A percentile compares a stretch with the other conserved stretches of the same genome.
Evolutionary conservation across 2,113 vertebrate species (phyloP).

Genomic region (Cyanistes caeruleus): DNA sequence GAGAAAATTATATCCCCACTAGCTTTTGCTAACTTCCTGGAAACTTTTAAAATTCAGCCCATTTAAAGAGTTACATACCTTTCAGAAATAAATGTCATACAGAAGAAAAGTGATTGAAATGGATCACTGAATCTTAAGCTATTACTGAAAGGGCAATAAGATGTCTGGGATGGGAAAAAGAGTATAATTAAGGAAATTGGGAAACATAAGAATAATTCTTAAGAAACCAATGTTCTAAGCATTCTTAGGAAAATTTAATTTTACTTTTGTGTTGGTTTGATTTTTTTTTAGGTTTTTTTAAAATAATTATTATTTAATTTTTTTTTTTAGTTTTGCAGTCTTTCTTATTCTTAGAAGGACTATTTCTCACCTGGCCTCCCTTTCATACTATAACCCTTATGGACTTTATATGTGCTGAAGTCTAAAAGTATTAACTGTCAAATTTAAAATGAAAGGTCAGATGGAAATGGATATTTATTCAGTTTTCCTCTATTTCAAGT

Average conservation of each 20-base stretch:
- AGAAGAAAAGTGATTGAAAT: not conserved
- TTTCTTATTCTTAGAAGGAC: not conserved
- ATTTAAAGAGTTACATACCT: not conserved
- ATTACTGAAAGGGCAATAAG: not conserved
- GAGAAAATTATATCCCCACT: not conserved
- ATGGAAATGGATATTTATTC: not conserved
- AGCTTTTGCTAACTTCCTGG: not conserved
- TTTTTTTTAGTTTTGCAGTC: rapidly evolving
- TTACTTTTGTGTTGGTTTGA: rapidly evolving
- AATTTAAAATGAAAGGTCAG: not conserved
- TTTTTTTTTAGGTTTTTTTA: no score
- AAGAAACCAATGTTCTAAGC: not conserved
- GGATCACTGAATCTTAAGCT: not conserved
- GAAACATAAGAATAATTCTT: not conserved
- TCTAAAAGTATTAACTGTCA: not conserved
- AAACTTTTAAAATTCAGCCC: not conserved
- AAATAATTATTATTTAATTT: not conserved
- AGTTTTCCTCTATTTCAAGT: not conserved
- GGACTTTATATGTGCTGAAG: not conserved
- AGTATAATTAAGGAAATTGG: not conserved
- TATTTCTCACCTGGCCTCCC: rapidly evolving
- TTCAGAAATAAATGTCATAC: not conserved
- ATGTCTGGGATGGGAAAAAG: not conserved
- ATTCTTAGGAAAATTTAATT: not conserved
- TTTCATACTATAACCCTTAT: not conserved